Conservation (phyloP, 2,888 invertebrate species). For the Himalopsyche anomala region DNA sequence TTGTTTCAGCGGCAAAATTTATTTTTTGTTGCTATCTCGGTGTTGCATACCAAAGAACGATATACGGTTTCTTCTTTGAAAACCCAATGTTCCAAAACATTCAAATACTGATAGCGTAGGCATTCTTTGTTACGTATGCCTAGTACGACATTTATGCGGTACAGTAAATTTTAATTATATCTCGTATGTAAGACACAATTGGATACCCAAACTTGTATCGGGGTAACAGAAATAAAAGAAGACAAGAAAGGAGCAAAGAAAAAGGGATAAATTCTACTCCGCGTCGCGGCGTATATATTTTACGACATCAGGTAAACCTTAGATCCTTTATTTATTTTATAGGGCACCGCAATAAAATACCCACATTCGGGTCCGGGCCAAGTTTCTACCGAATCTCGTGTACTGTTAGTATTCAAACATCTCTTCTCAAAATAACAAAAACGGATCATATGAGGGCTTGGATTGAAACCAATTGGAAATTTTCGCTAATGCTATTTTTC, state of each 20-base stretch:
- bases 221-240: conserved; percentile 24
- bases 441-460: background rate
- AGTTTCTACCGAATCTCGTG: conserved; percentile 5
- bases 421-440: background rate
- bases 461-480: background rate
- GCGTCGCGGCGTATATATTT: conserved; percentile 55
- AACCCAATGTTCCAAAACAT: no score
- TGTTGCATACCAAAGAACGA: no score
- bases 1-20: no score
- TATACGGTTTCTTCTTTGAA: no score
- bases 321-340: conserved; percentile 64
- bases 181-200: conserved; percentile 34
- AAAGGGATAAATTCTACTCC: conserved; percentile 58
- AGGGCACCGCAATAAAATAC: conserved; percentile 64
- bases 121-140: background rate
- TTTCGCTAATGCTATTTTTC: no score
- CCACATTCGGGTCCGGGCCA: conserved; percentile 47
- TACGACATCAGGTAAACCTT: conserved; percentile 64
- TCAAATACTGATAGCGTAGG: no score
- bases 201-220: conserved; percentile 24
- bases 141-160: background rate
- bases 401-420: background rate
- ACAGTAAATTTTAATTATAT: conserved; percentile 34
- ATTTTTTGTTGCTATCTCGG: no score
- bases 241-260: conserved; percentile 34